Evolutionary conservation across 1,140 invertebrate species (phyloP).

Genomic region (Laodelphax striatellus): DNA sequence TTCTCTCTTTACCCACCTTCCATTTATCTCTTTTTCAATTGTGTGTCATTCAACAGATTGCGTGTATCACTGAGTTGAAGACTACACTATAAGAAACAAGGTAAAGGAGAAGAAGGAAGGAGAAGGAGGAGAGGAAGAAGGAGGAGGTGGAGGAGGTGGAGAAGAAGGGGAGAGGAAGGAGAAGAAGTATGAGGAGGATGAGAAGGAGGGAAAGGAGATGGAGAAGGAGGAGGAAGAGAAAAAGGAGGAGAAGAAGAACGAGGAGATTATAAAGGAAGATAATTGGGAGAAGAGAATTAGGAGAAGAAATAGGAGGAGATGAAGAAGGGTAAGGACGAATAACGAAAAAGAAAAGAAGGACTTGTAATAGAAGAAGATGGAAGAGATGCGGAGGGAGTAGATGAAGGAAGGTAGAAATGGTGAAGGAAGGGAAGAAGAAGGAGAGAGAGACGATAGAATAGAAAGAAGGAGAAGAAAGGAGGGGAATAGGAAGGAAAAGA

Average conservation of each 20-base stretch:
- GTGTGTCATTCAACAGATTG: not conserved
- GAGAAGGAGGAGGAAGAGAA: not conserved
- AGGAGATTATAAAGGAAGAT: not conserved
- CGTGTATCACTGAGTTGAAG: not conserved
- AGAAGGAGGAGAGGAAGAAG: no score
- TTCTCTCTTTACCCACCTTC: not conserved
- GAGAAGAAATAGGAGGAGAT: no score
- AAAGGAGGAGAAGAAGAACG: not conserved
- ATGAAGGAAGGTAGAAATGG: no score
- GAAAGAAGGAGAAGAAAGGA: slow-evolving; percentile 1
- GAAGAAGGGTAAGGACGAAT: no score
- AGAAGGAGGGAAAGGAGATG: not conserved
- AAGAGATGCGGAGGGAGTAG: not conserved
- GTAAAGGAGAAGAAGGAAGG: no score
- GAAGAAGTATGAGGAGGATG: not conserved
- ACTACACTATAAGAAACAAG: no score
- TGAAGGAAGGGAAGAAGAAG: not conserved
- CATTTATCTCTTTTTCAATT: not conserved
- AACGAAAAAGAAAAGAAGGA: no score
- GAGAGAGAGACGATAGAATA: not conserved
- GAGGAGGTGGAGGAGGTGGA: not conserved
- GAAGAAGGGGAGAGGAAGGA: not conserved
- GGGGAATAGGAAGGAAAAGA: no score
- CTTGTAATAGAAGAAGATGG: no score
- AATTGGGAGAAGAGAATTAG: no score